These are phyloP conservation scores for Todiramphus saurophagus DNA, from an alignment of 2,113 vertebrate species.

Conservation along the genomic window DNA sequence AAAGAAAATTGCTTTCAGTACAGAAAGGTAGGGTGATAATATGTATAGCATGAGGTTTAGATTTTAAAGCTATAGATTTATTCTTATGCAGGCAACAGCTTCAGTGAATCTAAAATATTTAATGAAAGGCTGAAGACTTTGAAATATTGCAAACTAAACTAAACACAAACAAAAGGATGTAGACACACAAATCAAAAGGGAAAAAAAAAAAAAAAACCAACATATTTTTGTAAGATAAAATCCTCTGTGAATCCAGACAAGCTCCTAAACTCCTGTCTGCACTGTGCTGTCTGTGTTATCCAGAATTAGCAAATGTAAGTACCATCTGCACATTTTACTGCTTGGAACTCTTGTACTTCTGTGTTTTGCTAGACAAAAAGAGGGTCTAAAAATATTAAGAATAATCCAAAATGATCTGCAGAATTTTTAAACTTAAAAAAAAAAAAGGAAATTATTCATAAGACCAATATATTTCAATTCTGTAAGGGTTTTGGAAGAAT, in stretches of 20 bases:
- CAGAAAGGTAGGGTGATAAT: not conserved
- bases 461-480: not conserved
- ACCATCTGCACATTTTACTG: not conserved
- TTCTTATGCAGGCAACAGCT: not conserved
- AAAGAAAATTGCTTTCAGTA: not conserved
- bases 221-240: not conserved
- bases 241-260: not conserved
- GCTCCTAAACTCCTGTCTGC: not conserved
- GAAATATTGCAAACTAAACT: not conserved
- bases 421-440: not conserved
- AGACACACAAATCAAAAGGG: not conserved
- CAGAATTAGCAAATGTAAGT: not conserved
- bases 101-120: not conserved
- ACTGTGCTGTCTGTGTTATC: not conserved
- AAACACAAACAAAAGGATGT: not conserved
- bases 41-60: not conserved
- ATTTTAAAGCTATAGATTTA: not conserved
- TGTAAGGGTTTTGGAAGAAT: not conserved
- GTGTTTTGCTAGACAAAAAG: not conserved
- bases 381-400: not conserved
- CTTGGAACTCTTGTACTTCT: not conserved
- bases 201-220: not conserved
- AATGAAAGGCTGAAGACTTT: not conserved
- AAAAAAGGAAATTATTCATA: not conserved
- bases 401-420: not conserved